Base-by-base conservation (phyloP, 2,888 invertebrate species). In the Salpingus planirostris region DNA sequence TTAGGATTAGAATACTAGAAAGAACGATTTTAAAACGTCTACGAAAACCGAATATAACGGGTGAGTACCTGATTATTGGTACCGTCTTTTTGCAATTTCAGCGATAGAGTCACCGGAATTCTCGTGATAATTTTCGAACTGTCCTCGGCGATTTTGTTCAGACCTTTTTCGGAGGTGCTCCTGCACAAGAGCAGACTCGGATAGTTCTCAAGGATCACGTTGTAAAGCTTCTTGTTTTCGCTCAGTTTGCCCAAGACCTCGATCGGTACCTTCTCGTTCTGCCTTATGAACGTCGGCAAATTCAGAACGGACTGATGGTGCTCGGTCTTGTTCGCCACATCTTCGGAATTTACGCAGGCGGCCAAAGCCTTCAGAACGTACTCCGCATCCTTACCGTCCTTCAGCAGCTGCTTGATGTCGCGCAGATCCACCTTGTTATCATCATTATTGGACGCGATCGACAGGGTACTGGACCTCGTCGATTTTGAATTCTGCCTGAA, bases 201-300 rank as follows among this genome's bases (percentile, higher is more conserved):
- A 56, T 83, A 82, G 52, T 81, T 81, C 55, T 80, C 78, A 42
- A 83, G 60, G 35, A 83, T 76, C 7, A 81, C 74, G 40, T 76
- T 78, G 60, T 79, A 81, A 3, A 81, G 63, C 27, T 73, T 71
- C 38, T 76, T 76, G 51, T 81, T 81, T 24, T 73, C 60, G 38
- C 73, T 65, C 11, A 81, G 56, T n/a, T 68, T 68, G 51, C 80
- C 77, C 30, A 80, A 53, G 13, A 78, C 77, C 54, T 74, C 73
- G 43, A 76, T 60, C 8, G 80, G 77, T 13, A 77, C 80, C 68
- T 76, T 77, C 57, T 81, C 80, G 44, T 73, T 75, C 49, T 76
- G 73, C 38, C 71, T 71, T 13, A 85, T 65, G 55, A 80, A 85
- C 1, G 85, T 84, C 1, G 86, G 86, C 34, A 88, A 62, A 57